Evolutionary conservation across 2,888 invertebrate genomes (phyloP).

Genomic region (Agrochola circellaris): DNA sequence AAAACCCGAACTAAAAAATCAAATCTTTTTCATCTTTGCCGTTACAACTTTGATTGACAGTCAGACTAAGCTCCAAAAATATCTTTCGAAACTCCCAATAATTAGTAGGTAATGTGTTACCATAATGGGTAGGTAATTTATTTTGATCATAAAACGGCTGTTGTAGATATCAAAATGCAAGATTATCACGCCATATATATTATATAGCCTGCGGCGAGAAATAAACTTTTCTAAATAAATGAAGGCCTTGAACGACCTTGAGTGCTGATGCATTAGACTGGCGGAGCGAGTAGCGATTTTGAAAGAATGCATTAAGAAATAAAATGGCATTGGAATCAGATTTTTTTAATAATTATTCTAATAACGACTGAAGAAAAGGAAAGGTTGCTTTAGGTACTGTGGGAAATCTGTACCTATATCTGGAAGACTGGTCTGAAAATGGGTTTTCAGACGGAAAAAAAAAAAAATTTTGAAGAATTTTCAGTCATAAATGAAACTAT

Average conservation of each 20-base stretch:
- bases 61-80: constrained; percentile 13
- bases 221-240: constrained; percentile 70
- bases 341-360: neutral
- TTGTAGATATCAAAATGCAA: constrained; percentile 63
- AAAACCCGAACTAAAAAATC: neutral
- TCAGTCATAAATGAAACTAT: neutral
- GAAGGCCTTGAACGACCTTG: constrained; percentile 72
- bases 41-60: constrained; percentile 38
- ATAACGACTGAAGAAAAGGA: neutral
- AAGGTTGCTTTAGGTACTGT: neutral
- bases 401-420: neutral
- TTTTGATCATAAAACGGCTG: constrained; percentile 62
- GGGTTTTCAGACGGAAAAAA: neutral
- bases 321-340: neutral
- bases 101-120: constrained; percentile 42
- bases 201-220: constrained; percentile 68
- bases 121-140: constrained; percentile 70
- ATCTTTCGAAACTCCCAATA: constrained; percentile 25
- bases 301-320: neutral
- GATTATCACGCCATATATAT: constrained; percentile 69
- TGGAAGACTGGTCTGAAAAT: too few relatives aligned
- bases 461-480: neutral
- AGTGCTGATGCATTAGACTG: constrained; percentile 38
- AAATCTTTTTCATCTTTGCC: constrained; percentile 15
- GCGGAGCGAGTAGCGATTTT: constrained; percentile 57